These are phyloP conservation scores for Drosophila rellima DNA, from an alignment of 2,888 invertebrate genomes.

Conservation along the genomic window DNA sequence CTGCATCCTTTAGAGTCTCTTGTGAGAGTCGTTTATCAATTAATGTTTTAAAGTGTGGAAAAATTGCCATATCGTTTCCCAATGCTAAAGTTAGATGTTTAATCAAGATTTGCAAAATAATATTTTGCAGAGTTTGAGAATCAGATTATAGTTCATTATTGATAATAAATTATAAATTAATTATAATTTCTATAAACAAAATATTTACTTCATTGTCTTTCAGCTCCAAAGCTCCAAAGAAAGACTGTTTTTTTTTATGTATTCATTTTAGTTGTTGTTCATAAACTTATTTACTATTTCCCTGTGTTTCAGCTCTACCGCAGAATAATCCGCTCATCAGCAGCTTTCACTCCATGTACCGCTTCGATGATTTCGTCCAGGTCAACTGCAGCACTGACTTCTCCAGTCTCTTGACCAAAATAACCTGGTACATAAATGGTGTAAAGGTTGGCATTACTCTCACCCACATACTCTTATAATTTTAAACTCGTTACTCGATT, in stretches of 20 bases:
- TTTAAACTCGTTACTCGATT: no score
- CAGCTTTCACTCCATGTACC: slow-evolving; percentile 81
- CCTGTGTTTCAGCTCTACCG: slow-evolving; percentile 76
- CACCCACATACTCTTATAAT: not conserved
- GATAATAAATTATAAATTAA: no score
- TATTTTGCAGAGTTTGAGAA: no score
- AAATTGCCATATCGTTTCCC: no score
- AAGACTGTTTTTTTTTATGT: no score
- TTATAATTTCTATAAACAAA: no score
- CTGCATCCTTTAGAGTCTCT: not conserved
- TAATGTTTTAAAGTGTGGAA: not conserved
- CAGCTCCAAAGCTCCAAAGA: no score
- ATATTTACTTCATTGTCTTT: no score
- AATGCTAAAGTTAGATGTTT: not conserved
- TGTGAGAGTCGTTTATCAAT: slow-evolving; percentile 2
- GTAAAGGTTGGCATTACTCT: slow-evolving; percentile 69
- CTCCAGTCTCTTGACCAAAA: slow-evolving; percentile 80
- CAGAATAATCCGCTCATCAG: slow-evolving; percentile 84
- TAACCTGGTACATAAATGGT: slow-evolving; percentile 84
- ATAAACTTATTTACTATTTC: no score
- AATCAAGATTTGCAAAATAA: not conserved
- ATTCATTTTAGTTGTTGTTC: no score
- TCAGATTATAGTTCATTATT: no score
- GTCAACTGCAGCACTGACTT: slow-evolving; percentile 85
- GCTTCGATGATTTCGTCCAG: slow-evolving; percentile 81